phyloP scores from a whole-genome alignment of 2,888 invertebrate genomes.

The Strigamia crassipes region DNA sequence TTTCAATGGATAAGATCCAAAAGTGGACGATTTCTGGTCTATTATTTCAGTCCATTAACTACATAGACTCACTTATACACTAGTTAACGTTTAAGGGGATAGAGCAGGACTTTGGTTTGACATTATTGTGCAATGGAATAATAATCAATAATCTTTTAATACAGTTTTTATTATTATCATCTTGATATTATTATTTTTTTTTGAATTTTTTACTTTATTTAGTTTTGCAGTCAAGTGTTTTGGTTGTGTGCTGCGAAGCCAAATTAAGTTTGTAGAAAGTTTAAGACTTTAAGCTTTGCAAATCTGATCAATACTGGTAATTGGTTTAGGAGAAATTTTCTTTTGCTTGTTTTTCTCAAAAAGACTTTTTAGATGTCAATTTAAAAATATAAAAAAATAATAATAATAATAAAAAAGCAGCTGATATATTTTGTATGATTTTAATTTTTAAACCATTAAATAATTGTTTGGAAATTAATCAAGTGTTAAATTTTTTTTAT shows the following conservation, averaged over 20 bases:
- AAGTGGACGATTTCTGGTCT: neutral
- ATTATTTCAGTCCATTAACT: neutral
- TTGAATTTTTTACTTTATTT: neutral
- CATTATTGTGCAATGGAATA: too few relatives aligned
- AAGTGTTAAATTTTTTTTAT: too few relatives aligned
- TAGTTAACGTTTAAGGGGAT: too few relatives aligned
- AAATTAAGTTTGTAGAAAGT: conserved; percentile 36
- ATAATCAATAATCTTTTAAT: too few relatives aligned
- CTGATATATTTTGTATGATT: too few relatives aligned
- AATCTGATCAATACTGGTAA: conserved; percentile 14
- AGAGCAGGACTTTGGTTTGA: too few relatives aligned
- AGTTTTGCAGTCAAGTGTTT: conserved; percentile 1
- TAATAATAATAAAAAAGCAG: too few relatives aligned
- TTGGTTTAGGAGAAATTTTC: conserved; percentile 27
- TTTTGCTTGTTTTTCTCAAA: neutral
- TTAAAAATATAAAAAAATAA: neutral
- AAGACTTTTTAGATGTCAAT: neutral
- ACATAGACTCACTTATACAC: neutral
- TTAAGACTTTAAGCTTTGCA: conserved; percentile 11
- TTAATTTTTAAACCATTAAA: too few relatives aligned
- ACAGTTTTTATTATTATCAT: too few relatives aligned
- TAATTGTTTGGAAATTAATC: too few relatives aligned
- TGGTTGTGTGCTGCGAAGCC: neutral
- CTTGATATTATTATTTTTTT: neutral
- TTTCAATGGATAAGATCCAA: neutral